Base-by-base conservation (phyloP, 2,888 invertebrate species). In the Drosophila affinis region DNA sequence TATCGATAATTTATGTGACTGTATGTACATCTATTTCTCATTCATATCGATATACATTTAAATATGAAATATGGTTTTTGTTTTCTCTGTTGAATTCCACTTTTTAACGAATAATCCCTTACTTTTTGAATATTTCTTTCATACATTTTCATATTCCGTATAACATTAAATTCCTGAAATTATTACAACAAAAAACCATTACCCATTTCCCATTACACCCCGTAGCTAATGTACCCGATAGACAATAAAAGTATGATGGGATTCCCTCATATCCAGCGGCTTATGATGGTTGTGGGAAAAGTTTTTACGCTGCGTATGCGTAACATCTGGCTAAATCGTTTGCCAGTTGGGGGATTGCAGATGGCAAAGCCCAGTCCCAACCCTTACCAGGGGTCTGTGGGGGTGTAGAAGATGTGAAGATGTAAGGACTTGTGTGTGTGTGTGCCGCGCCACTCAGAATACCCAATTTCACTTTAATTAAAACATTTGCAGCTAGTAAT, bases 401-500 rank as follows among this genome's bases (percentile, higher is more conserved):
- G 5, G 10, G 18, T 4, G 27, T 2, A 27, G 7, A 9, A 18
- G 53, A 17, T 58, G 47, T 46, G 46, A 57, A 57, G 56, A 68
- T 67, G 67, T 67, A 67, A 67, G 67, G 68, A 67, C 67, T 67
- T 67, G 67, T 67, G 67, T 39, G 53, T 52, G 34, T 4, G 34
- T 32, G 45, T 52, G 32, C 17, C 72, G 65, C 68, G 78, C 85
- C 79, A 85, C 88, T 88, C 78, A 78, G 88, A 87, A 85, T 87
- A 81, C 87, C 87, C 87, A 87, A 84, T 87, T 88, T 81, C 83
- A 87, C 88, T 88, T 87, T 89, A 89, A 89, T 89, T 89, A 89
- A 89, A 89, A 89, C 89, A 89, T 89, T 84, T 85, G 77, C 86
- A 87, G 87, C 83, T 82, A 87, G 83, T 82, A 85, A 85, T 85